These are phyloP conservation scores for Sylvia atricapilla DNA, from an alignment of 2,113 vertebrate genomes.

Conservation along the genomic window DNA sequence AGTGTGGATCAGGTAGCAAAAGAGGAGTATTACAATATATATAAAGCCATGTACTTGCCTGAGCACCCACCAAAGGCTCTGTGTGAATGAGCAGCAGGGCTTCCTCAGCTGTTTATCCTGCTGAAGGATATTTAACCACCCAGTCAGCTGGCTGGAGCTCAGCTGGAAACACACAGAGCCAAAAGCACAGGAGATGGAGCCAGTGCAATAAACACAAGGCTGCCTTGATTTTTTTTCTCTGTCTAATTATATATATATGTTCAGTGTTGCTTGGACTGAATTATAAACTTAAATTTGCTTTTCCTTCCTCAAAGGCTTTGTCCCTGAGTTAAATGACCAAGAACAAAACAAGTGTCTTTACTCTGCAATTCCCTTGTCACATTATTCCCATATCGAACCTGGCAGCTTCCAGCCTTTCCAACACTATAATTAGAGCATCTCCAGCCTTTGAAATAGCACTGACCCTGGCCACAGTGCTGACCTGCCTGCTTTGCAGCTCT, in stretches of 20 bases:
- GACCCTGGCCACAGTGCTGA: neutral
- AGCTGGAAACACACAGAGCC: conserved; percentile 5
- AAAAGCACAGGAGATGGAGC: conserved; percentile 8
- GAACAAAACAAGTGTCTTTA: neutral
- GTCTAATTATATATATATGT: neutral
- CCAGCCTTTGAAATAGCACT: neutral
- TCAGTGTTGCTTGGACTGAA: neutral
- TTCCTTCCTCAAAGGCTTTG: neutral
- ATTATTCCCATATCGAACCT: neutral
- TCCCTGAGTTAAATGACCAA: neutral
- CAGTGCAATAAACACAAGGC: neutral
- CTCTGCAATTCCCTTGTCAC: neutral
- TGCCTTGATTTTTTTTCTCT: neutral
- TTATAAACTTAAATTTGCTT: neutral
- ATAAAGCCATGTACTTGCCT: conserved; percentile 73
- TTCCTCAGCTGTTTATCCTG: conserved; percentile 78
- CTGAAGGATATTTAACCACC: conserved; percentile 73
- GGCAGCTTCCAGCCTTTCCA: conserved; percentile 7
- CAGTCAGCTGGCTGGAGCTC: conserved; percentile 58
- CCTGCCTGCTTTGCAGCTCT: neutral
- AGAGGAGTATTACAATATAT: neutral
- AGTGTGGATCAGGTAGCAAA: neutral
- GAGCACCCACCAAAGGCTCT: conserved; percentile 73
- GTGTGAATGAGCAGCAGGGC: conserved; percentile 74
- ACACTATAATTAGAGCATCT: conserved; percentile 51